Evolutionary conservation across 2,888 invertebrate genomes (phyloP), one percentile per base, ranked within the genome.

Genomic region (Hetaerina titia): DNA sequence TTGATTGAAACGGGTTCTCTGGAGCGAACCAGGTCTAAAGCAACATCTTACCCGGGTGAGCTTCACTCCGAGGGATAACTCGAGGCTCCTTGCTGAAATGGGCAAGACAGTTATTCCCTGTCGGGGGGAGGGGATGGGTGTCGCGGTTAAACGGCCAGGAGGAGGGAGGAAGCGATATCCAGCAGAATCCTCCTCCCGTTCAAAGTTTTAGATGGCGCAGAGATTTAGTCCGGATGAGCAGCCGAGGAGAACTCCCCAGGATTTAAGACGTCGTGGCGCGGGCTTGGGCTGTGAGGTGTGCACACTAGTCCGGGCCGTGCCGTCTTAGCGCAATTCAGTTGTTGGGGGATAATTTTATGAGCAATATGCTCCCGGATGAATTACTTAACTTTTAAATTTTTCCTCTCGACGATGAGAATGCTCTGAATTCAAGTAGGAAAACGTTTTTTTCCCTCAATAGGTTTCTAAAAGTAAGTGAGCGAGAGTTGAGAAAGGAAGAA

Each of bases 201-300:
- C 81, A 81, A 81, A 81, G 81, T 81, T 81, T 81, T 31, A 31
- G 81, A 2, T 13, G 25, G 11, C 81, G 81, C 25, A 81, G 81
- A 69, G 69, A 69, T 81, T 81, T 81, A 81, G 31, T 31, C 81
- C 31, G 11, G 81, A 81, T 81, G 81, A 81, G 81, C 81, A 81
- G 2, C 31, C 31, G 81, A 81, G 81, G 8, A 81, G 81, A 81
- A 81, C 31, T 31, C 31, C 15, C 25, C 0, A 31, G 81, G 31
- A 81, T 81, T n/a, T n/a, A n/a, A 69, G 69, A n/a, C n/a, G 5
- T 81, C 81, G 15, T 13, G 81, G 81, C 81, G 22, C 81, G 11
- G 45, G 81, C 81, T 81, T 31, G 81, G 31, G 45, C 45, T 45
- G 45, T 45, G 45, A 45, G 45, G 4, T 1, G 45, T 45, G 45